phyloP scores from a whole-genome alignment of 2,888 invertebrate species.

The Gasteruption jaculator region DNA sequence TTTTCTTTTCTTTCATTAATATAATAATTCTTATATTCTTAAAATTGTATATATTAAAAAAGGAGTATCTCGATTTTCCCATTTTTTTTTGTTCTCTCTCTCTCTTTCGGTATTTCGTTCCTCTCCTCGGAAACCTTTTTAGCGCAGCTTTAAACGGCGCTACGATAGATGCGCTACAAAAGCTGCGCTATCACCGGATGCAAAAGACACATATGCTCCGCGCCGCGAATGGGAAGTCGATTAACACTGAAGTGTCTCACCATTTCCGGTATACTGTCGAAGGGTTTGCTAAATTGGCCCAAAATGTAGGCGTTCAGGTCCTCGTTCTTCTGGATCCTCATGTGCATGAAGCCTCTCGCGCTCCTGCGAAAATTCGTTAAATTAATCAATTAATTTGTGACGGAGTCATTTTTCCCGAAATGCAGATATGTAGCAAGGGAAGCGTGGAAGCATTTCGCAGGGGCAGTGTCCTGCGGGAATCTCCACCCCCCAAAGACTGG shows the following conservation, averaged over 20 bases:
- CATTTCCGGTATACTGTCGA: constrained; percentile 90
- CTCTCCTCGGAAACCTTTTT: constrained; percentile 29
- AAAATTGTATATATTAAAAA: no score
- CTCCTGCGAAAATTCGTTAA: constrained; percentile 75
- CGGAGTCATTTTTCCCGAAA: no score
- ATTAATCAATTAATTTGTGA: constrained; percentile 6
- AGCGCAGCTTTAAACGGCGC: constrained; percentile 45
- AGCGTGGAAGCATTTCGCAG: no score
- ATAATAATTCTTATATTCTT: no score
- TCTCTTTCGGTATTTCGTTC: constrained; percentile 13
- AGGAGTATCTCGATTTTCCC: constrained; percentile 18
- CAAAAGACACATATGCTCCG: constrained; percentile 92
- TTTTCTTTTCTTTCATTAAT: no score
- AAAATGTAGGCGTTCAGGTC: constrained; percentile 79
- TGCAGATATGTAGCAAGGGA: no score
- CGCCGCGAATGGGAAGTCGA: constrained; percentile 89
- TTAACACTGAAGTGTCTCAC: constrained; percentile 91
- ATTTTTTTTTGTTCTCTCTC: constrained; percentile 10
- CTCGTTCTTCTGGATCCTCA: constrained; percentile 81
- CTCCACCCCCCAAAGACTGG: no score
- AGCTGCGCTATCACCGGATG: constrained; percentile 88
- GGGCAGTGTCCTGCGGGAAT: no score
- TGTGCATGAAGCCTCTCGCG: constrained; percentile 93
- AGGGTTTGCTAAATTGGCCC: constrained; percentile 90
- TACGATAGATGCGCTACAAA: constrained; percentile 54